These are phyloP conservation scores for Drosophila pseudoananassae DNA, from an alignment of 1,140 invertebrate genomes.

Conservation along the genomic window DNA sequence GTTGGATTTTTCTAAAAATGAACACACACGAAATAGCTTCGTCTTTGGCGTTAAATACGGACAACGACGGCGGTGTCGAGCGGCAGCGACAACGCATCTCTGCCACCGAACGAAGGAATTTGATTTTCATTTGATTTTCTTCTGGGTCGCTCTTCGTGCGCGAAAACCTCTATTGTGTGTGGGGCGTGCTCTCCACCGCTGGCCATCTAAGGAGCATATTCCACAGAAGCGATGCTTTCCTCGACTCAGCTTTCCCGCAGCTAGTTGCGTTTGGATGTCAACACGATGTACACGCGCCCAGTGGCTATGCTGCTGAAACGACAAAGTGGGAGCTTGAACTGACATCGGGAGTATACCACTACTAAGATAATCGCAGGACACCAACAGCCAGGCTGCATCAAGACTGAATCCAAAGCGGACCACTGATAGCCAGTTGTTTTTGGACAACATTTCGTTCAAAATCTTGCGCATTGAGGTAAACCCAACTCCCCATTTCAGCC, in stretches of 20 bases:
- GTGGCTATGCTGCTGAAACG: slow-evolving; percentile 45
- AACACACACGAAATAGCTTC: slow-evolving; percentile 79
- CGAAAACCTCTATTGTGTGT: slow-evolving; percentile 71
- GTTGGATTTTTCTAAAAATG: slow-evolving; percentile 82
- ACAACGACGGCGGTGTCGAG: slow-evolving; percentile 42
- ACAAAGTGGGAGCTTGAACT: slow-evolving; percentile 46
- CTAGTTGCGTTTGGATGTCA: slow-evolving; percentile 84
- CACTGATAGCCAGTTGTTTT: not conserved
- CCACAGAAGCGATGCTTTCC: slow-evolving; percentile 73
- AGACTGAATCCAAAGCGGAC: slow-evolving; percentile 22
- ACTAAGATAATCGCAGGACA: not conserved
- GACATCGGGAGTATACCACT: not conserved
- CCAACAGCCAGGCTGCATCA: not conserved
- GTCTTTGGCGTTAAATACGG: slow-evolving; percentile 78
- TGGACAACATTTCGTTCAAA: slow-evolving; percentile 22
- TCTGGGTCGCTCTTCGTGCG: slow-evolving; percentile 28
- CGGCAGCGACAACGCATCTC: slow-evolving; percentile 60
- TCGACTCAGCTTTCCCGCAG: slow-evolving; percentile 72
- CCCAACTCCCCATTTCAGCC: not conserved
- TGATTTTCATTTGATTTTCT: slow-evolving; percentile 67
- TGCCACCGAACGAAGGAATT: slow-evolving; percentile 70
- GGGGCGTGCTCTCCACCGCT: slow-evolving; percentile 57
- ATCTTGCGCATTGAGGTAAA: slow-evolving; percentile 18
- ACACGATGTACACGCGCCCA: slow-evolving; percentile 76
- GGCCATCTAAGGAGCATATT: slow-evolving; percentile 84